A percentile compares a stretch with the other conserved stretches of the same genome.
Conservation (phyloP, 1,140 invertebrate species). For the Drosophila sp. region DNA sequence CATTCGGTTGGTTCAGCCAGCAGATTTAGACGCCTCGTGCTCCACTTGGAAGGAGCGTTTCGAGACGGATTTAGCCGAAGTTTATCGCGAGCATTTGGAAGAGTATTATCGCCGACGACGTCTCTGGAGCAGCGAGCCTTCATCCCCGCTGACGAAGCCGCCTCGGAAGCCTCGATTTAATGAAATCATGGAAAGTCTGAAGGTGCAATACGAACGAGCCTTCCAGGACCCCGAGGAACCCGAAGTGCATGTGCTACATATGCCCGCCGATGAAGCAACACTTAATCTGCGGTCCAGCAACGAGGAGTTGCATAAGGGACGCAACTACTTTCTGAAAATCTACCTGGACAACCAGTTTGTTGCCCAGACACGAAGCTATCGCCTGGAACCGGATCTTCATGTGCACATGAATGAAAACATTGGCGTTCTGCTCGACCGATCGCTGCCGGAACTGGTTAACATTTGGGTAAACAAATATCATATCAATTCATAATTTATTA, state of each 20-base stretch:
- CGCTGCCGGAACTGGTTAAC: slow-evolving; percentile 61
- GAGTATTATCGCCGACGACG: slow-evolving; percentile 71
- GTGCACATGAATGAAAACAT: slow-evolving; percentile 71
- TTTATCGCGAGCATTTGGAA: slow-evolving; percentile 79
- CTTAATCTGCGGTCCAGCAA: not conserved
- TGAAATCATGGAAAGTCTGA: slow-evolving; percentile 69
- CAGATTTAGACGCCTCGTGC: slow-evolving; percentile 42
- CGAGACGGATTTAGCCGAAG: slow-evolving; percentile 81
- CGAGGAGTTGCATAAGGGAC: slow-evolving; percentile 51
- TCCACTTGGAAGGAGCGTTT: slow-evolving; percentile 68
- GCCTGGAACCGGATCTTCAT: slow-evolving; percentile 74
- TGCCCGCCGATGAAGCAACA: slow-evolving; percentile 47
- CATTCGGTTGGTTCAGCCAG: slow-evolving; percentile 69
- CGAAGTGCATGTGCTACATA: slow-evolving; percentile 81
- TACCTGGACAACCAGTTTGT: slow-evolving; percentile 75
- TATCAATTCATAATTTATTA: not conserved
- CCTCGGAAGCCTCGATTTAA: slow-evolving; percentile 77
- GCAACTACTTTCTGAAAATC: slow-evolving; percentile 75
- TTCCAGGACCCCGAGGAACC: slow-evolving; percentile 86
- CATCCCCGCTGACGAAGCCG: slow-evolving; percentile 25
- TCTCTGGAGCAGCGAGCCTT: slow-evolving; percentile 40
- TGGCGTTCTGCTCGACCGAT: slow-evolving; percentile 73
- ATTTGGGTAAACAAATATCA: slow-evolving; percentile 56
- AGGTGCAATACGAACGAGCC: slow-evolving; percentile 78
- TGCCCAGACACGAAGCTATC: slow-evolving; percentile 70